These are phyloP conservation scores for Diplolepis rosae DNA, from an alignment of 2,888 invertebrate genomes.

Conservation along the genomic window DNA sequence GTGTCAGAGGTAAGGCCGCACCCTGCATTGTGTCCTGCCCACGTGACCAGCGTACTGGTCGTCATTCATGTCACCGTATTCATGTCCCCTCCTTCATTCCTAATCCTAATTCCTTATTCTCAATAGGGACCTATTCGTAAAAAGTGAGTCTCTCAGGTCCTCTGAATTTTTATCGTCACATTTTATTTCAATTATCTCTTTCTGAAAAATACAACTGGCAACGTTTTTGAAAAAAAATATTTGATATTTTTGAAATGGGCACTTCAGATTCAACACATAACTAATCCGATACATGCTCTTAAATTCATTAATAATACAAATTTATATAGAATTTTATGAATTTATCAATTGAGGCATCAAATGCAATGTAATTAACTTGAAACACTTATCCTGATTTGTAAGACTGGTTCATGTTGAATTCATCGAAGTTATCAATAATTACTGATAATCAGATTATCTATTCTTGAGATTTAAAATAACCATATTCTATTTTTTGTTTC, in stretches of 20 bases:
- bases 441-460: not conserved
- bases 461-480: not conserved
- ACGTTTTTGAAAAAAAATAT: too few relatives aligned
- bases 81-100: not conserved
- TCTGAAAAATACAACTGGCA: too few relatives aligned
- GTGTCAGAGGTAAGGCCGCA: constrained; percentile 72
- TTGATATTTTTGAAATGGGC: too few relatives aligned
- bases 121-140: not conserved
- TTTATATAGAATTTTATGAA: too few relatives aligned
- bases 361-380: not conserved
- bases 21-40: constrained; percentile 72
- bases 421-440: not conserved
- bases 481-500: constrained; percentile 24
- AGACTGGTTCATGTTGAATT: not conserved
- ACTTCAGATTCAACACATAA: too few relatives aligned
- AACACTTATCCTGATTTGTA: not conserved
- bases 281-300: too few relatives aligned
- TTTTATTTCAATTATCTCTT: not conserved
- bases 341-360: too few relatives aligned
- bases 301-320: too few relatives aligned
- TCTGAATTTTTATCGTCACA: not conserved
- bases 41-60: constrained; percentile 61
- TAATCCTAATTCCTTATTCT: not conserved
- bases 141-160: not conserved
- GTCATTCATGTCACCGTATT: constrained; percentile 44